A percentile compares a stretch with the other conserved stretches of the same genome.
phyloP scores from a whole-genome alignment of 2,797 vertebrate genomes.

The Pantherophis vulpinus region DNA sequence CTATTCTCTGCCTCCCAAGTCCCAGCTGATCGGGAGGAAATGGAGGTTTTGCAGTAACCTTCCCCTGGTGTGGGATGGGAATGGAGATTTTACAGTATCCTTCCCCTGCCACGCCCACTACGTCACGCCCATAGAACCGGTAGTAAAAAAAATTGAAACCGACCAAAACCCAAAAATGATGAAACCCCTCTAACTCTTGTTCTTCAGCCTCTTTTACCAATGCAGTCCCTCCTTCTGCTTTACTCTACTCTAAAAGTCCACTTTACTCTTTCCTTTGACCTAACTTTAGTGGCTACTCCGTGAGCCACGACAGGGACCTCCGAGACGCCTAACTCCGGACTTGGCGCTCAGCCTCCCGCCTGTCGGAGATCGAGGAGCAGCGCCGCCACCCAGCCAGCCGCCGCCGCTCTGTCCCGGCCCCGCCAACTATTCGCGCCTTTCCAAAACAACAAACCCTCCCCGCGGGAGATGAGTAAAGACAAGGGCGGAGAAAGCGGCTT shows the following conservation, averaged over 20 bases:
- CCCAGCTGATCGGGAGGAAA: too few relatives aligned
- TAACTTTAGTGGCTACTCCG: background rate
- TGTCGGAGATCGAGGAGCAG: background rate
- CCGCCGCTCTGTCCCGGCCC: background rate
- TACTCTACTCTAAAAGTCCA: background rate
- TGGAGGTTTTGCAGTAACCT: too few relatives aligned
- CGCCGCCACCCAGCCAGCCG: background rate
- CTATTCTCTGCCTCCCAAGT: too few relatives aligned
- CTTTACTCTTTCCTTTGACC: background rate
- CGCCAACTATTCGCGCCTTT: background rate
- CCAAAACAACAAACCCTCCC: background rate
- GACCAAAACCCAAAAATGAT: too few relatives aligned
- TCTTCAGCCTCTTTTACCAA: background rate
- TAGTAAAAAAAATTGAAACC: too few relatives aligned
- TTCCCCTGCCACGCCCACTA: too few relatives aligned
- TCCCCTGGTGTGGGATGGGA: too few relatives aligned
- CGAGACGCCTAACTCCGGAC: too few relatives aligned
- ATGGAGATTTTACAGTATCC: too few relatives aligned
- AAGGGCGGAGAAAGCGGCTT: background rate
- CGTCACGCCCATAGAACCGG: too few relatives aligned
- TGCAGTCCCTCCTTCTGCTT: background rate
- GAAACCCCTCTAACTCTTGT: background rate
- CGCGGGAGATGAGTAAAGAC: too few relatives aligned
- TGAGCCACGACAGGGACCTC: background rate
- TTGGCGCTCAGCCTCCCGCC: background rate